Evolutionary conservation across 2,797 vertebrate genomes (phyloP), one percentile per base, ranked within the genome.

Genomic region (Silurus aristotelis): DNA sequence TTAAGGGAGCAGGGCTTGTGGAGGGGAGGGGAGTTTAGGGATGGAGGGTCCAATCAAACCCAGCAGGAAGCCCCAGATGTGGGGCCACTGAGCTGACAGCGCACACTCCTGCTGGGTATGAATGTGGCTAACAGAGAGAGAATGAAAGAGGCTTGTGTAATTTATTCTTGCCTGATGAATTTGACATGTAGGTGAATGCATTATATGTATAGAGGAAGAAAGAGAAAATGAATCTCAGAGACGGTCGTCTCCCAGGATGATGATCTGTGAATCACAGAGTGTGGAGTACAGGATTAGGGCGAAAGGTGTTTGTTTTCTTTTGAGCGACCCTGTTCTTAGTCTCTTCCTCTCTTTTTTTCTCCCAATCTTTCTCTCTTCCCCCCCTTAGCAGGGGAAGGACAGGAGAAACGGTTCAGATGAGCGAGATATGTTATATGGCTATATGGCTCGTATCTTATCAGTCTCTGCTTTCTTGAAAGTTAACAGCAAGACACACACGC

Each of bases 31-130:
- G 77, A 89, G 86, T 85, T 87, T 85, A 91, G 89, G 89, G 87
- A 90, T 89, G 89, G 88, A 92, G 87, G 89, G 90, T 90, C 87
- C 91, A 78, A 88, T 78, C 82, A 89, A 90, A 90, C 93, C 93
- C 93, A 94, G 93, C 90, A 92, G 94, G 94, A 94, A 92, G 84
- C 92, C 94, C 94, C 94, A 95, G 95, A 95, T 95, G 94, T 95
- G 93, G 92, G 93, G 91, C 93, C 93, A 93, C 90, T 73, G 92
- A 94, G 92, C 91, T 93, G 94, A 94, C 93, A 94, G 93, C 89
- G 90, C 90, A 88, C 86, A 91, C 91, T 92, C 93, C 93, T 92
- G 93, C 91, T 94, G 93, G 93, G 93, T 91, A 87, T 91, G 87
- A 93, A 90, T 93, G 90, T 93, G 93, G 92, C 92, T 92, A 93